These are phyloP conservation scores for Fistularia tabacaria DNA, from an alignment of 2,797 vertebrate species.

Conservation along the genomic window DNA sequence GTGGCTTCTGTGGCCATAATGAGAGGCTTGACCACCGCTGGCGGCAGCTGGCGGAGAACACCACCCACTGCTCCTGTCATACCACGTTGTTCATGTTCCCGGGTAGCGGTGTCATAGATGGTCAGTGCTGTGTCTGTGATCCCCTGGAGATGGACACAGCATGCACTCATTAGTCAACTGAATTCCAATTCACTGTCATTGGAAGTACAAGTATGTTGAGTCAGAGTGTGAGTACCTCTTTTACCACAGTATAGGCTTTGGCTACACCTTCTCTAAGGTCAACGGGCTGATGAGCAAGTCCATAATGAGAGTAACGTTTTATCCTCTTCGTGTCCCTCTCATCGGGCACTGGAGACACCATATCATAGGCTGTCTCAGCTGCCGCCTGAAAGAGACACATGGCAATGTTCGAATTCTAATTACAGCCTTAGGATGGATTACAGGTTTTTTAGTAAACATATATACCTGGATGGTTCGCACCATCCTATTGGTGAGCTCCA, in stretches of 20 bases:
- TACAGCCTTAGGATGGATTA: background rate
- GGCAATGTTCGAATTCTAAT: background rate
- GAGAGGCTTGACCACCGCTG: constrained; percentile 91
- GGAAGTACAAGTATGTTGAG: background rate
- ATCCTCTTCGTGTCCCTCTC: constrained; percentile 84
- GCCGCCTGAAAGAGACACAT: constrained; percentile 78
- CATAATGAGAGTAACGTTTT: constrained; percentile 86
- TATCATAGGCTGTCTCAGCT: constrained; percentile 96
- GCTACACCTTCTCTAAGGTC: constrained; percentile 96
- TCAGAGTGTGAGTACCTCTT: constrained; percentile 79
- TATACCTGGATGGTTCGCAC: constrained; percentile 96
- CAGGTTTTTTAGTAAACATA: background rate
- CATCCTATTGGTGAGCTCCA: constrained; percentile 97
- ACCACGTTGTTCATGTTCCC: constrained; percentile 95
- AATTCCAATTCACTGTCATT: background rate
- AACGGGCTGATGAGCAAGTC: constrained; percentile 90
- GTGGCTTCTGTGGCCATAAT: constrained; percentile 98
- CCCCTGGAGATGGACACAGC: constrained; percentile 71
- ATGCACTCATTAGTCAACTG: background rate
- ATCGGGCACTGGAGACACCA: constrained; percentile 93
- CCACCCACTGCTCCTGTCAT: constrained; percentile 96
- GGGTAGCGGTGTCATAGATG: constrained; percentile 94
- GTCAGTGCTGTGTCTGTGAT: constrained; percentile 95
- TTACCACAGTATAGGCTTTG: constrained; percentile 95
- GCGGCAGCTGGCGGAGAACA: constrained; percentile 94